Conservation (phyloP, 2,113 vertebrate genomes). For the Okapia johnstoni region DNA sequence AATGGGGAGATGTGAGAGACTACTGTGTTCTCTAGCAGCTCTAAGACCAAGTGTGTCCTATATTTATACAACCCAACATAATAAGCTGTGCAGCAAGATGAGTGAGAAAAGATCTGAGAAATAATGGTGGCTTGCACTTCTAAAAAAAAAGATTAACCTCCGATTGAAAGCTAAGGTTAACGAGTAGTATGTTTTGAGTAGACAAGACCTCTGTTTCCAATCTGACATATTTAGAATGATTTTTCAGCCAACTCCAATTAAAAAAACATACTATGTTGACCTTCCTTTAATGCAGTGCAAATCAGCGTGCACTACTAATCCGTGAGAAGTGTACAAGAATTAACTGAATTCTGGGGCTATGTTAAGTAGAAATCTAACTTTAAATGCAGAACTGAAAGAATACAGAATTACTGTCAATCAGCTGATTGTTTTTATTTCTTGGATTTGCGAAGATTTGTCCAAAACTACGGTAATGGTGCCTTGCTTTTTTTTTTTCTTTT, state of each 20-base stretch:
- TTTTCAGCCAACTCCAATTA: background rate
- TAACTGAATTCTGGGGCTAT: background rate
- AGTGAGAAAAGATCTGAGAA: background rate
- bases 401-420: background rate
- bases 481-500: background rate
- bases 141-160: background rate
- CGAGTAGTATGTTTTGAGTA: background rate
- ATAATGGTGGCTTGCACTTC: background rate
- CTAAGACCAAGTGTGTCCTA: background rate
- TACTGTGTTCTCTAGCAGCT: background rate
- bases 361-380: background rate
- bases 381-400: background rate
- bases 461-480: background rate
- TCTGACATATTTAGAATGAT: background rate
- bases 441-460: background rate
- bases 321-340: background rate
- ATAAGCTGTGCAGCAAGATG: background rate
- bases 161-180: background rate
- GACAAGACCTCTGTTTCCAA: background rate
- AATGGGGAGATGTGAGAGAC: background rate
- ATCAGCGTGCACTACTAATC: background rate
- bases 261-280: background rate
- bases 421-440: background rate
- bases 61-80: background rate
- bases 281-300: background rate